These are phyloP conservation scores for Puffinus mauretanicus DNA, from an alignment of 2,113 vertebrate species.

Conservation along the genomic window DNA sequence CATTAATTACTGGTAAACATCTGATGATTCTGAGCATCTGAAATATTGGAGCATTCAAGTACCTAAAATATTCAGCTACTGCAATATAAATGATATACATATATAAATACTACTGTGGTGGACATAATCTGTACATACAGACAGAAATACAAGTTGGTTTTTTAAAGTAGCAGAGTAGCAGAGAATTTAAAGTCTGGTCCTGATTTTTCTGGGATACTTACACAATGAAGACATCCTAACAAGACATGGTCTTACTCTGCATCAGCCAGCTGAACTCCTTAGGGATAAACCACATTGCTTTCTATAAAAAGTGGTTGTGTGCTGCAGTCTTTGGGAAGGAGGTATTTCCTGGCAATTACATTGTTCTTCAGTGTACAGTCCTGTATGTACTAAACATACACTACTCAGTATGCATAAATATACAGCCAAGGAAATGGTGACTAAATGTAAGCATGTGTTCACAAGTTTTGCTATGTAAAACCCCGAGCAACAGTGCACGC, in stretches of 20 bases:
- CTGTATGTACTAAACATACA: neutral
- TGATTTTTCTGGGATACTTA: neutral
- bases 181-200: neutral
- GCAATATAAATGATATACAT: neutral
- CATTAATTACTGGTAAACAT: neutral
- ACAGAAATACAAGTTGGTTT: neutral
- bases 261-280: neutral
- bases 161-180: neutral
- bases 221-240: neutral
- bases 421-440: neutral
- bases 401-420: neutral
- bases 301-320: neutral
- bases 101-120: neutral
- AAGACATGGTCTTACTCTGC: neutral
- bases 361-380: neutral
- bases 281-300: neutral
- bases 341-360: neutral
- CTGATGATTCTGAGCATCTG: neutral
- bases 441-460: neutral
- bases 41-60: neutral
- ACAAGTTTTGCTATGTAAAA: neutral
- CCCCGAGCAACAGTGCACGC: neutral
- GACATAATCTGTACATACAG: neutral
- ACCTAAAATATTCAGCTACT: neutral
- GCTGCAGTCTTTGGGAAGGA: neutral